Evolutionary conservation across 2,888 invertebrate species (phyloP).

Genomic region (Noctua comes): DNA sequence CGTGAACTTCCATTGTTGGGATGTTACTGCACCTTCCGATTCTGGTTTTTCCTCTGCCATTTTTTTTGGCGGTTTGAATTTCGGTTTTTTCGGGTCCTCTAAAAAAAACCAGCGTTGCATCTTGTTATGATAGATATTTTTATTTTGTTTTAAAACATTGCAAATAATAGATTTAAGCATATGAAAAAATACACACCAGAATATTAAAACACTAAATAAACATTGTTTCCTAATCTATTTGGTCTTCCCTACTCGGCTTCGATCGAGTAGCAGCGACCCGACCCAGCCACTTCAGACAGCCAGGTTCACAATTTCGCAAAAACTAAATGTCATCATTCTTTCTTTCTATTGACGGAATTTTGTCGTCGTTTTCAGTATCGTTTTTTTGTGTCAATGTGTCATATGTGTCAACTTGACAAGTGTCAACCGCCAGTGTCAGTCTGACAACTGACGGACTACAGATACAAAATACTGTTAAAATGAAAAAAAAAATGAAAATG

Average conservation of each 20-base stretch:
- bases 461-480: background rate
- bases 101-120: slow-evolving; percentile 93
- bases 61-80: slow-evolving; percentile 76
- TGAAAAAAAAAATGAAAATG: too few species aligned
- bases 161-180: slow-evolving; percentile 42
- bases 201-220: slow-evolving; percentile 40
- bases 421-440: background rate
- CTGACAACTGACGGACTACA: background rate
- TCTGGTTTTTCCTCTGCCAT: slow-evolving; percentile 75
- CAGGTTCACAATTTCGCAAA: slow-evolving; percentile 16
- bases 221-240: slow-evolving; percentile 51
- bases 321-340: background rate
- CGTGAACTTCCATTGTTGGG: slow-evolving; percentile 83
- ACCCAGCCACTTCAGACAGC: slow-evolving; percentile 6
- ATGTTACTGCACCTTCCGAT: slow-evolving; percentile 71
- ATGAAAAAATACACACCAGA: slow-evolving; percentile 48
- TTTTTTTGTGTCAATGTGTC: background rate
- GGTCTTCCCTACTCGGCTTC: slow-evolving; percentile 41
- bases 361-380: background rate
- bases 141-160: slow-evolving; percentile 37
- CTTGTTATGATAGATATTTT: slow-evolving; percentile 44
- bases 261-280: slow-evolving; percentile 14
- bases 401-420: background rate
- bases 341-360: background rate
- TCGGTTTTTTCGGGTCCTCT: slow-evolving; percentile 86